A percentile compares a stretch with the other conserved stretches of the same genome.
phyloP scores from a whole-genome alignment of 2,113 vertebrate genomes.

The Thymallus thymallus region DNA sequence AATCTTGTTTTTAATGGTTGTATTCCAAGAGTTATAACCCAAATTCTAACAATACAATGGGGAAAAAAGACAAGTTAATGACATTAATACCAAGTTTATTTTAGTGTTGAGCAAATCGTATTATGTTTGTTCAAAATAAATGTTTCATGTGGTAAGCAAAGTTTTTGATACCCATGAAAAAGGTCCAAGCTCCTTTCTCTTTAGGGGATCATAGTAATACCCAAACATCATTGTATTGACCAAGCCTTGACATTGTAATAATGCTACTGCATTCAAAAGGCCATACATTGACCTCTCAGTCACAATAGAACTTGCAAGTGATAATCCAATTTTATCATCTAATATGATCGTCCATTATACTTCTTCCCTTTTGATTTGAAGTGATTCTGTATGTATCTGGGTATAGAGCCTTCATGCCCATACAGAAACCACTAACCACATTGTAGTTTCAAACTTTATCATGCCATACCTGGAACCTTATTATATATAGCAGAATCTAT shows the following conservation, averaged over 20 bases:
- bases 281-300: constrained; percentile 39
- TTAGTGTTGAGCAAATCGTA: not conserved
- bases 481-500: not conserved
- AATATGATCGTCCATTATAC: not conserved
- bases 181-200: not conserved
- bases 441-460: not conserved
- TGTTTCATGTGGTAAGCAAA: not conserved
- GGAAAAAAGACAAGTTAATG: not conserved
- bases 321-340: not conserved
- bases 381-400: not conserved
- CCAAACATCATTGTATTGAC: not conserved
- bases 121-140: not conserved
- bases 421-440: not conserved
- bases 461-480: not conserved
- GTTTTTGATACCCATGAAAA: not conserved
- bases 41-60: not conserved
- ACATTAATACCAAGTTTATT: constrained; percentile 29
- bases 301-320: constrained; percentile 25
- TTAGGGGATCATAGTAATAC: not conserved
- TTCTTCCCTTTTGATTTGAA: not conserved
- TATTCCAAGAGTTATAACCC: not conserved
- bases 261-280: constrained; percentile 36
- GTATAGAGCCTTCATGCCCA: not conserved
- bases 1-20: constrained; percentile 53
- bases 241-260: not conserved